phyloP scores from a whole-genome alignment of 2,888 invertebrate genomes.

The Cecidostiba fungosa region DNA sequence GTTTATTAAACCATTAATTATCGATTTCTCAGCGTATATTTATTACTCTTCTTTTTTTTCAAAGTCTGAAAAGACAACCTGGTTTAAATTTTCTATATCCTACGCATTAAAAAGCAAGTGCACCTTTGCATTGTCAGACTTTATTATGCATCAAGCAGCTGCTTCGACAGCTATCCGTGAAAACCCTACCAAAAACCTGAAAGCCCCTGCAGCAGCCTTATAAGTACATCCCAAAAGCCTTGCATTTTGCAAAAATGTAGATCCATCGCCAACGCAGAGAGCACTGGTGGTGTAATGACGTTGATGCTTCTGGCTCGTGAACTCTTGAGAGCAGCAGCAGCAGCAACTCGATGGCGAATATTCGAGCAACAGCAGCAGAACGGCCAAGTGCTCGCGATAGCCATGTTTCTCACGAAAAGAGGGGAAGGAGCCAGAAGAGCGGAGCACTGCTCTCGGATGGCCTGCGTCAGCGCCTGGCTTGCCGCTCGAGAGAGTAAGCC shows the following conservation, averaged over 20 bases:
- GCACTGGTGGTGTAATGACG: background rate
- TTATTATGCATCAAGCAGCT: background rate
- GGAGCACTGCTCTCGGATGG: slow-evolving; percentile 22
- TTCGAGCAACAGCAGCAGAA: slow-evolving; percentile 32
- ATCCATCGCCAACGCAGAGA: background rate
- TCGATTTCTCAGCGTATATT: background rate
- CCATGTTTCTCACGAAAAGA: slow-evolving; percentile 31
- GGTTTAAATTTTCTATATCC: background rate
- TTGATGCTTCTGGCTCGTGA: slow-evolving; percentile 6
- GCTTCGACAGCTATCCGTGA: background rate
- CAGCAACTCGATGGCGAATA: slow-evolving; percentile 8
- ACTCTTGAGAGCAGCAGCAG: slow-evolving; percentile 20
- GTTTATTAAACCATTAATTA: background rate
- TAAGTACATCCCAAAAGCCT: background rate
- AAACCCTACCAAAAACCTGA: background rate
- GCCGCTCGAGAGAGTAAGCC: slow-evolving; percentile 19
- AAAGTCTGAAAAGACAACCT: background rate
- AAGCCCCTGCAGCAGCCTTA: background rate
- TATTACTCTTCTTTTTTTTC: background rate
- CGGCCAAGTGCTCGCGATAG: slow-evolving; percentile 22
- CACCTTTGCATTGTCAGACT: background rate
- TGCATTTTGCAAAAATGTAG: slow-evolving; percentile 5
- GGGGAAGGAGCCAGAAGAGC: slow-evolving; percentile 18
- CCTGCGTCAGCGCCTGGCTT: background rate
- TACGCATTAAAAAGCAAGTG: background rate